Percentiles rank a stretch among this genome's conserved stretches.
These are phyloP conservation scores for Trididemnum miniatum DNA, from an alignment of 23 tunicate species.

Conservation along the genomic window DNA sequence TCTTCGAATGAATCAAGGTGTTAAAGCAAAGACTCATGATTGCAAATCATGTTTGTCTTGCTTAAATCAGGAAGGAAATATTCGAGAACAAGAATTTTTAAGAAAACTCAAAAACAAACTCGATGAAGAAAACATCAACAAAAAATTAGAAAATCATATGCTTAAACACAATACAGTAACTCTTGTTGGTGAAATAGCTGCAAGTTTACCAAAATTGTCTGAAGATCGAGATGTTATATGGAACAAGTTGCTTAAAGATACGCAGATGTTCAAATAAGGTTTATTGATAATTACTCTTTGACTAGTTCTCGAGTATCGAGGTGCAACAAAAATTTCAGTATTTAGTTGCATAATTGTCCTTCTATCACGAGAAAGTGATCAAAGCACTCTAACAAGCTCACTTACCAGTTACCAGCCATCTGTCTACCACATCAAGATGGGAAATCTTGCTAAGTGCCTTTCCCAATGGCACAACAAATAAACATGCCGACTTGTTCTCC, in stretches of 20 bases:
- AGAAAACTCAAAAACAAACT: neutral
- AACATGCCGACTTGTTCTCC: no score
- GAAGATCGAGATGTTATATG: neutral
- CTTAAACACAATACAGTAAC: constrained; percentile 5
- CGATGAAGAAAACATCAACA: neutral
- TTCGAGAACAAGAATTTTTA: neutral
- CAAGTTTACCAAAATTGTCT: neutral
- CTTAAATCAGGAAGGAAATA: constrained; percentile 4
- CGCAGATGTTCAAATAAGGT: no score
- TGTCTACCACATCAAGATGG: no score
- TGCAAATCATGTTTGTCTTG: neutral
- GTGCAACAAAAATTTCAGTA: no score
- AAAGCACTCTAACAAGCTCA: no score
- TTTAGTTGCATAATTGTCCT: no score
- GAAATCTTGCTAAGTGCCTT: no score
- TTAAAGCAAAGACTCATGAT: neutral
- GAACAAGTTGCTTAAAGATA: constrained; percentile 6
- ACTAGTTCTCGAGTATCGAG: no score
- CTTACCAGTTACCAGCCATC: no score
- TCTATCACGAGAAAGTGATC: no score
- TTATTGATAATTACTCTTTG: no score
- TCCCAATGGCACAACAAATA: no score
- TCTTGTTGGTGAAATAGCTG: constrained; percentile 23
- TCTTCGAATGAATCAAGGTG: neutral
- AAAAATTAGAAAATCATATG: constrained; percentile 23